Conservation (phyloP, 2,113 vertebrate genomes). For the Sigmodon hispidus region DNA sequence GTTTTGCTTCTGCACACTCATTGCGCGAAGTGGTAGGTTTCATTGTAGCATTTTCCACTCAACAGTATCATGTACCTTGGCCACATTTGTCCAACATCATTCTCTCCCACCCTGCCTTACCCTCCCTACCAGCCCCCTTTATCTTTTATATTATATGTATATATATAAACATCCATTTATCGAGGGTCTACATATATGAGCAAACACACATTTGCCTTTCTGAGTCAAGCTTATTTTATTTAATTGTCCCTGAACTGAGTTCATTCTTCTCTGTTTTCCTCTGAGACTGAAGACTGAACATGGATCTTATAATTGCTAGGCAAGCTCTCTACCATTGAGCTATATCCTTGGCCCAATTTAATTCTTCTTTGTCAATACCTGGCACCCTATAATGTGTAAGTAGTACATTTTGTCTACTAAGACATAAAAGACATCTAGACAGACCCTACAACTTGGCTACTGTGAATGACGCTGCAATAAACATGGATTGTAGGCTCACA, state of each 20-base stretch:
- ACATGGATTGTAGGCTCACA: background rate
- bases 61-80: background rate
- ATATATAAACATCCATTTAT: background rate
- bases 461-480: background rate
- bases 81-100: background rate
- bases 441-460: background rate
- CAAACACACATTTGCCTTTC: background rate
- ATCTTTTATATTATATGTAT: background rate
- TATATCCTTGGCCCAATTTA: background rate
- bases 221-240: background rate
- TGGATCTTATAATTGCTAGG: background rate
- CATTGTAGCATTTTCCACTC: background rate
- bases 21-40: background rate
- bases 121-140: background rate
- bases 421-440: background rate
- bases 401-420: background rate
- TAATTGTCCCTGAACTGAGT: background rate
- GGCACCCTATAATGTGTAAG: background rate
- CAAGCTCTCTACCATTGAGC: background rate
- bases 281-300: background rate
- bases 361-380: background rate
- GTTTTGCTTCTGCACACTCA: background rate
- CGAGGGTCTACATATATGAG: background rate
- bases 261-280: background rate
- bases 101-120: background rate